Evolutionary conservation across 2,797 vertebrate species (phyloP).

Genomic region (Prunella strophiata): DNA sequence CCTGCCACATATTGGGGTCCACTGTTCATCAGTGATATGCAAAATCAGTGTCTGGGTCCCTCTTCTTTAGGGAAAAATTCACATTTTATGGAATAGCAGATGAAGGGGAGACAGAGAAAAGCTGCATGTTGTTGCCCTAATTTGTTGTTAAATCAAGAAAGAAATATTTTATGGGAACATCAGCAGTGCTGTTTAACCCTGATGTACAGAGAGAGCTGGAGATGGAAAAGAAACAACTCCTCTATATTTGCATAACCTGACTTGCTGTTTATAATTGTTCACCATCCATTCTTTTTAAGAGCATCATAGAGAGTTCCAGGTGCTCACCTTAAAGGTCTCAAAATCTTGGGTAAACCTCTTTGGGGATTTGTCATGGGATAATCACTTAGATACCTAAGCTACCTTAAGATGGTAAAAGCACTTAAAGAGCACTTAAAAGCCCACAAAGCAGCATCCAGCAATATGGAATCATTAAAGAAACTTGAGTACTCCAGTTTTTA

Average conservation of each 20-base stretch:
- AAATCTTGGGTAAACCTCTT: conserved; percentile 30
- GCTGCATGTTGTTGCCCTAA: background rate
- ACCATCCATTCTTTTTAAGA: background rate
- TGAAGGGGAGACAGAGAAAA: background rate
- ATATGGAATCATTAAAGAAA: background rate
- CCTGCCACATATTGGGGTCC: background rate
- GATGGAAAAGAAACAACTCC: background rate
- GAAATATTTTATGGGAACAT: background rate
- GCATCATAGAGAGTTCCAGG: background rate
- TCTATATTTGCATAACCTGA: background rate
- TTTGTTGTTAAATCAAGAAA: background rate
- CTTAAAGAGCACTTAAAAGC: conserved; percentile 19
- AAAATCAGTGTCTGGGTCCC: background rate
- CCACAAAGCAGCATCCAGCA: background rate
- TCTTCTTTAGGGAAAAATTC: background rate
- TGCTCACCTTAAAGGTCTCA: background rate
- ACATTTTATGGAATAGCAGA: background rate
- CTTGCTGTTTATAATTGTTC: background rate
- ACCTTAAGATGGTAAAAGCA: conserved; percentile 29
- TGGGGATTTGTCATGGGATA: background rate
- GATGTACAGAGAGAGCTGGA: background rate
- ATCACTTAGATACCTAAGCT: background rate
- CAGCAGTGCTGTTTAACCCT: background rate
- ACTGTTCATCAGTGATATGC: background rate
- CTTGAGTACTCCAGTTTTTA: background rate